phyloP scores from a whole-genome alignment of 2,797 vertebrate genomes.

The Kryptopterus vitreolus region DNA sequence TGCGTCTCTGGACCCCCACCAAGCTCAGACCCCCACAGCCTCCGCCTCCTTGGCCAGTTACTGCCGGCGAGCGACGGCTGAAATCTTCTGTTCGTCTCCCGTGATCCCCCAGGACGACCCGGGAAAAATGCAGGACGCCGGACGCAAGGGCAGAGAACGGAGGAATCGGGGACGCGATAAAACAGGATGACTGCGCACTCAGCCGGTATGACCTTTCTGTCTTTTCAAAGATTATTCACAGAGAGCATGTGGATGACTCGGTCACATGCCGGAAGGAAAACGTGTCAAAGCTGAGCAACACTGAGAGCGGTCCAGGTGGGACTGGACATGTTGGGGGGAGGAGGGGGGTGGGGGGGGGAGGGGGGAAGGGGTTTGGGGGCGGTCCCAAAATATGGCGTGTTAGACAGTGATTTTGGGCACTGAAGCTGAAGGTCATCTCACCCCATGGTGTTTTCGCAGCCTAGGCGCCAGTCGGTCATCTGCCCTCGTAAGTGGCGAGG shows the following conservation, averaged over 20 bases:
- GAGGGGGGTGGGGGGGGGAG: neutral
- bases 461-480: neutral
- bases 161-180: conserved; percentile 19
- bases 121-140: conserved; percentile 32
- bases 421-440: conserved; percentile 2
- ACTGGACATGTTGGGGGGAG: too few relatives aligned
- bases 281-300: neutral
- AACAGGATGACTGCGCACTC: conserved; percentile 18
- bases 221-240: conserved; percentile 27
- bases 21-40: conserved; percentile 47
- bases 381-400: conserved; percentile 8
- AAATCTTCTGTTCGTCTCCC: conserved; percentile 47
- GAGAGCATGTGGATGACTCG: conserved; percentile 19
- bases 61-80: conserved; percentile 19
- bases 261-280: conserved; percentile 10
- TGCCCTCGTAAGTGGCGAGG: neutral
- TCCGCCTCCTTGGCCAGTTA: conserved; percentile 48
- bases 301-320: neutral
- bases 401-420: neutral
- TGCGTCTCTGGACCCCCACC: conserved; percentile 27
- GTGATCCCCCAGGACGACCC: conserved; percentile 50
- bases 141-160: conserved; percentile 36
- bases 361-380: neutral
- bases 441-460: neutral
- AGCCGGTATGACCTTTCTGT: conserved; percentile 38